These are phyloP conservation scores for Lytechinus variegatus DNA, from an alignment of 35 echinoderm and acorn worm genomes.

Conservation along the genomic window DNA sequence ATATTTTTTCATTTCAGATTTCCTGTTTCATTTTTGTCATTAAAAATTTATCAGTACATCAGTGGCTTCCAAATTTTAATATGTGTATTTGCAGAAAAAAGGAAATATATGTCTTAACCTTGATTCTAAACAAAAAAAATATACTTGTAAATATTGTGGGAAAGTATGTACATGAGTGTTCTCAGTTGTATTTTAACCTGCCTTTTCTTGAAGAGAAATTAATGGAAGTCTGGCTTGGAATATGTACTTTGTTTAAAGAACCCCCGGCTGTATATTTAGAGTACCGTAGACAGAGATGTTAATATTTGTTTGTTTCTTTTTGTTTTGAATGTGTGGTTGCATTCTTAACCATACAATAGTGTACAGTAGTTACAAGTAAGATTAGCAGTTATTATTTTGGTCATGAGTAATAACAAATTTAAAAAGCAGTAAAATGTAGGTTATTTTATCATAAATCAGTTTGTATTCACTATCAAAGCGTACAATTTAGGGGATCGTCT, in stretches of 20 bases:
- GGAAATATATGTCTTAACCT: slow-evolving; percentile 16
- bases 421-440: background rate
- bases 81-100: slow-evolving; percentile 36
- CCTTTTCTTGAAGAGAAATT: slow-evolving; percentile 4
- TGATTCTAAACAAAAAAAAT: slow-evolving; percentile 12
- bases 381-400: background rate
- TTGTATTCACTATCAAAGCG: background rate
- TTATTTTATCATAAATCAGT: background rate
- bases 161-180: slow-evolving; percentile 35
- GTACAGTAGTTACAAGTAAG: background rate
- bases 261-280: background rate
- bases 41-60: slow-evolving; percentile 31
- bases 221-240: background rate
- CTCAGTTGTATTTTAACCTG: slow-evolving; percentile 3
- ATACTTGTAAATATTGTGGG: slow-evolving; percentile 39
- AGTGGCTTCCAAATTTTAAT: slow-evolving; percentile 39
- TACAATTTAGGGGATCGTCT: background rate
- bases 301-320: too few species aligned
- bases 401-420: background rate
- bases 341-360: background rate
- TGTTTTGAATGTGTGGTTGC: background rate
- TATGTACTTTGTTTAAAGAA: background rate
- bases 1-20: background rate
- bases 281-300: background rate
- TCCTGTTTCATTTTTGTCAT: background rate